A percentile compares a stretch with the other conserved stretches of the same genome.
Conservation (phyloP, 2,888 invertebrate species). For the Acanthosoma haemorrhoidale region DNA sequence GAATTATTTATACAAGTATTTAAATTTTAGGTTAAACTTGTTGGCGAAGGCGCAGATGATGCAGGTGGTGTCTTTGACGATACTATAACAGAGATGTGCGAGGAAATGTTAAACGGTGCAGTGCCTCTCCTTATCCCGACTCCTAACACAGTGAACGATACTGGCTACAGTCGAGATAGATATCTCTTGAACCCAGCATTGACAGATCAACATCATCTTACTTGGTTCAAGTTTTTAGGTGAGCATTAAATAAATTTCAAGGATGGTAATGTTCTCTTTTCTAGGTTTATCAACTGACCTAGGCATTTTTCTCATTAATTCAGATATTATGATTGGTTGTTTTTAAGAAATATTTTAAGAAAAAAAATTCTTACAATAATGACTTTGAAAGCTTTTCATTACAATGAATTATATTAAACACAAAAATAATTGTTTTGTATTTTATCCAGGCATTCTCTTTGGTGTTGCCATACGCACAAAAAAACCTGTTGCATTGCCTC, state of each 20-base stretch:
- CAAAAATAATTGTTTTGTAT: neutral
- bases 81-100: slow-evolving; percentile 63
- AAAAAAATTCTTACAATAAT: too few species aligned
- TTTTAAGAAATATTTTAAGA: too few species aligned
- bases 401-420: slow-evolving; percentile 3
- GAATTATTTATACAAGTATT: neutral
- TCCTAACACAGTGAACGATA: slow-evolving; percentile 57
- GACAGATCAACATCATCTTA: slow-evolving; percentile 51
- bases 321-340: too few species aligned
- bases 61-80: slow-evolving; percentile 66
- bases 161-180: slow-evolving; percentile 58
- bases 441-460: slow-evolving; percentile 52
- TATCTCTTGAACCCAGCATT: slow-evolving; percentile 57
- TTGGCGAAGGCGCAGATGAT: slow-evolving; percentile 64
- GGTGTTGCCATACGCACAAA: slow-evolving; percentile 62
- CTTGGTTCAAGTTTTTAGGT: slow-evolving; percentile 59
- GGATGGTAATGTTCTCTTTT: too few species aligned
- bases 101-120: slow-evolving; percentile 55
- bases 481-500: slow-evolving; percentile 58
- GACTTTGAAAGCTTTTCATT: too few species aligned
- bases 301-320: too few species aligned
- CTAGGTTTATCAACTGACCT: too few species aligned
- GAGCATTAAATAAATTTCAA: too few species aligned
- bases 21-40: slow-evolving; percentile 51
- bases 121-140: slow-evolving; percentile 58